These are phyloP conservation scores for Himalopsyche kuldschensis DNA, from an alignment of 2,888 invertebrate genomes.

Conservation along the genomic window DNA sequence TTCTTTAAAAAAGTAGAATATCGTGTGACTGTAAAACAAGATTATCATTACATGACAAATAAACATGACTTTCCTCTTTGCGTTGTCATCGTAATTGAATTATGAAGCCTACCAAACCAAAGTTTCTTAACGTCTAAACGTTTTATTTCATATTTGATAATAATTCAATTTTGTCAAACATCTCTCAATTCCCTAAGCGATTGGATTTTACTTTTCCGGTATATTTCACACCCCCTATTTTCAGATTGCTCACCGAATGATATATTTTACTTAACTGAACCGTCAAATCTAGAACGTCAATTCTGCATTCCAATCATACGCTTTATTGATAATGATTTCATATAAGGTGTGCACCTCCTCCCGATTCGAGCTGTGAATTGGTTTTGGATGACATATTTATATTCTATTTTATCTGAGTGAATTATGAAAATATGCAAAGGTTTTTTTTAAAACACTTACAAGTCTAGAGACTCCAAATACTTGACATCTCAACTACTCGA, in stretches of 20 bases:
- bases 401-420: no score
- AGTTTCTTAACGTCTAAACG: neutral
- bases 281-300: neutral
- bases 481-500: no score
- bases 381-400: no score
- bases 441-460: no score
- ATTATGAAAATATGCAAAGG: no score
- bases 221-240: neutral
- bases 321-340: neutral
- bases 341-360: no score
- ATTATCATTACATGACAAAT: slow-evolving; percentile 12
- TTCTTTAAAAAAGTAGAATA: no score
- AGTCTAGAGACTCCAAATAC: no score
- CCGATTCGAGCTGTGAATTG: no score
- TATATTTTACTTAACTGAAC: neutral
- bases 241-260: neutral
- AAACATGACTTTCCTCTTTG: slow-evolving; percentile 21
- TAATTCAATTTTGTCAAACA: neutral
- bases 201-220: neutral
- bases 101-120: neutral
- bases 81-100: neutral
- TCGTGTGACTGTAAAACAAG: neutral
- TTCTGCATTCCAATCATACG: neutral
- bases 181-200: neutral
- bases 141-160: neutral